Conservation (phyloP, 1,140 invertebrate species). For the Papilio machaon region DNA sequence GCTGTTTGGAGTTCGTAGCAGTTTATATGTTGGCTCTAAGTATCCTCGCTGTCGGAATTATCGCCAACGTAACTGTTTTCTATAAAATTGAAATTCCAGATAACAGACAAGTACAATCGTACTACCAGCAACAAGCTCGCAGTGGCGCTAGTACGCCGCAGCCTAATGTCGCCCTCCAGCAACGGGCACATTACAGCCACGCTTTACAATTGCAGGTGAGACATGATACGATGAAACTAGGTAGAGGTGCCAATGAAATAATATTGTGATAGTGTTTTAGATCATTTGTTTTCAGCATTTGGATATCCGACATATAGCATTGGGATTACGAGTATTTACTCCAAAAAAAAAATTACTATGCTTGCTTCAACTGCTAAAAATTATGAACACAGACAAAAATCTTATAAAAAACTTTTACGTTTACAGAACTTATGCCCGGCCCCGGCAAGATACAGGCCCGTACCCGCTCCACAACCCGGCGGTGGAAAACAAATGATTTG, state of each 20-base stretch:
- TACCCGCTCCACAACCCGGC: constrained; percentile 68
- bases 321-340: too few species aligned
- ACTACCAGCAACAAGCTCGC: constrained; percentile 64
- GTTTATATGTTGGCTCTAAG: neutral
- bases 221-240: neutral
- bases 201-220: constrained; percentile 68
- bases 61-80: neutral
- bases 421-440: constrained; percentile 69
- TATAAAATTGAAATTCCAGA: constrained; percentile 47
- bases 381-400: neutral
- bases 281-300: neutral
- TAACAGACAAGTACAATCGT: constrained; percentile 59
- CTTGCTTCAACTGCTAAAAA: neutral
- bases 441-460: constrained; percentile 68
- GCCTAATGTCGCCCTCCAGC: constrained; percentile 51
- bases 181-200: constrained; percentile 67
- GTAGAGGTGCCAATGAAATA: neutral
- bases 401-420: constrained; percentile 5
- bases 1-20: too few species aligned
- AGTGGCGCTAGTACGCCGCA: constrained; percentile 55
- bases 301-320: neutral
- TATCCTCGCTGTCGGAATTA: neutral
- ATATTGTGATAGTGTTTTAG: neutral
- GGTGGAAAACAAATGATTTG: constrained; percentile 78
- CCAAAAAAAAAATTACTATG: too few species aligned